Percentiles rank a stretch among this genome's conserved stretches.
Evolutionary conservation across 2,113 vertebrate species (phyloP).

Genomic region (Muntiacus reevesi): DNA sequence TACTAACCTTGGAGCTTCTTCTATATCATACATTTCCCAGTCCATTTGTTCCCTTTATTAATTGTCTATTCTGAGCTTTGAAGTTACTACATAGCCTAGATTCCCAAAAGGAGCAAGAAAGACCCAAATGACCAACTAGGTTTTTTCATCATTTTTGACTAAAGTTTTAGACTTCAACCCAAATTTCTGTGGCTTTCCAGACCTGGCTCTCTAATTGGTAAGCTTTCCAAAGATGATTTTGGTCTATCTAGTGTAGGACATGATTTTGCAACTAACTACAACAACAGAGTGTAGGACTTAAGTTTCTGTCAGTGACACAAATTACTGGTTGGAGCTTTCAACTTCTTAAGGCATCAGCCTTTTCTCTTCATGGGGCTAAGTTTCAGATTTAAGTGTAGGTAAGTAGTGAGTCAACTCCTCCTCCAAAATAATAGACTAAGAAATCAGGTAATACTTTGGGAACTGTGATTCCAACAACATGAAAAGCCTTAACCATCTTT

Average conservation of each 20-base stretch:
- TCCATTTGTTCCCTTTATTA: background rate
- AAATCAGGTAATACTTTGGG: background rate
- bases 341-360: fast-evolving
- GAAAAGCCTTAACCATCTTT: background rate
- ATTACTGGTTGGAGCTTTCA: background rate
- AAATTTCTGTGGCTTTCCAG: background rate
- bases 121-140: background rate
- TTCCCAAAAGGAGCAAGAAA: background rate
- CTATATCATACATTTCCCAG: background rate
- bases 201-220: background rate
- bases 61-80: background rate
- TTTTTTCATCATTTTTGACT: background rate
- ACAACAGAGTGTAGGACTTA: background rate
- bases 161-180: background rate
- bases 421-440: background rate
- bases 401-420: background rate
- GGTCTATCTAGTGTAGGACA: background rate
- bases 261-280: background rate
- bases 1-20: background rate
- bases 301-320: background rate
- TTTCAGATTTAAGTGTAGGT: background rate
- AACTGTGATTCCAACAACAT: background rate
- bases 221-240: background rate
- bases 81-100: background rate
- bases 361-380: background rate